Evolutionary conservation across 2,888 invertebrate genomes (phyloP), one percentile per base, ranked within the genome.

Genomic region (Ethmia dodecea): DNA sequence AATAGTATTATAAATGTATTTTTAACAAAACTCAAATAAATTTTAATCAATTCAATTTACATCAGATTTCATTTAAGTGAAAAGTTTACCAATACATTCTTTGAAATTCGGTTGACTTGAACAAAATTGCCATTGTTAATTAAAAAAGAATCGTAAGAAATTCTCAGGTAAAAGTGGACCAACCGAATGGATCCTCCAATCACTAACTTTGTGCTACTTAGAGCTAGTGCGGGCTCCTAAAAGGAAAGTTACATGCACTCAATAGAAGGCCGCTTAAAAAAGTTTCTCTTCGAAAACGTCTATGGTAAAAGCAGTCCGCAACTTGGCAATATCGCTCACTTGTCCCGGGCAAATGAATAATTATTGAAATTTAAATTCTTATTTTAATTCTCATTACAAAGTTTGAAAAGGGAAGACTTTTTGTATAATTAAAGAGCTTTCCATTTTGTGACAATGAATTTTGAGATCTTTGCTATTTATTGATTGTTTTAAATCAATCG

Each of bases 171-270:
- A n/a, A 22, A 22, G 22, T 22, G n/a, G 29, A 37, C 40, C 40
- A 40, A 37, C 44, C 43, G 46, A 61, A 61, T 51, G 52, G 51
- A 58, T 53, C 47, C 46, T 37, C 55, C 60, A 62, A 65, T 65
- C 52, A 57, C 49, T 52, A 66, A 69, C 61, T 68, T 69, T 60
- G 49, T 58, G 61, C 66, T 59, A 57, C 57, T 55, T 58, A 43
- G 47, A 52, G 57, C 51, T 52, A 48, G 46, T 51, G 44, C 55
- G 47, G 35, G 41, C 34, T 44, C 57, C 47, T 72, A 64, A 74
- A 68, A 71, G 70, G 50, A 69, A 78, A 76, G 74, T 76, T 73
- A 65, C 65, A 67, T 69, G 65, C 65, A 66, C 64, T 69, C 62
- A 65, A 70, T 69, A 59, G 57, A 50, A 59, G 53, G 55, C 56